A percentile compares a stretch with the other conserved stretches of the same genome.
phyloP scores from a whole-genome alignment of 2,797 vertebrate species.

The Sylvilagus floridanus region DNA sequence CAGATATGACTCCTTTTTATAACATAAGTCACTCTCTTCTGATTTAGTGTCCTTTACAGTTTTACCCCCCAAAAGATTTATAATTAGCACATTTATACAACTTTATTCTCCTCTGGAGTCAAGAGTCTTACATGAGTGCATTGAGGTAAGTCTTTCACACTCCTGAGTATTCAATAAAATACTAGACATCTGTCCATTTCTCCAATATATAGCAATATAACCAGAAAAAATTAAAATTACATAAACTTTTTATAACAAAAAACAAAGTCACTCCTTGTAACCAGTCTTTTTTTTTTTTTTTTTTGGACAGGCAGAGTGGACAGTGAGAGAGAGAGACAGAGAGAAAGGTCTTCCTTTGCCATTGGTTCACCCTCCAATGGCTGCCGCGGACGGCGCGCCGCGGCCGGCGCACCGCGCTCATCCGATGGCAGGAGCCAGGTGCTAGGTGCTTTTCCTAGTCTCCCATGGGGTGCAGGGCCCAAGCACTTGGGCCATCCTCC shows the following conservation, averaged over 20 bases:
- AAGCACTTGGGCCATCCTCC: too few relatives aligned
- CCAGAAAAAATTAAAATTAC: not conserved
- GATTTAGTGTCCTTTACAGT: not conserved
- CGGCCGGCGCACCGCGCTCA: too few relatives aligned
- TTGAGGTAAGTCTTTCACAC: not conserved
- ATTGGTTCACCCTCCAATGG: too few relatives aligned
- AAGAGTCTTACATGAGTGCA: not conserved
- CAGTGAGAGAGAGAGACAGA: too few relatives aligned
- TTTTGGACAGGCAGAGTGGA: too few relatives aligned
- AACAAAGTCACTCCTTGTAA: not conserved
- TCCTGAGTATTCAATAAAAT: not conserved
- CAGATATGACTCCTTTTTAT: not conserved
- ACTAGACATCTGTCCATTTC: not conserved
- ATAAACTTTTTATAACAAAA: not conserved
- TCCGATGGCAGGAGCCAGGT: too few relatives aligned
- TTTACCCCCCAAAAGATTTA: not conserved
- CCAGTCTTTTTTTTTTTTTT: too few relatives aligned
- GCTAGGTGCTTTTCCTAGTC: too few relatives aligned
- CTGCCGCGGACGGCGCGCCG: too few relatives aligned
- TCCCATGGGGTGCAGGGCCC: too few relatives aligned
- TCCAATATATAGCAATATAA: not conserved
- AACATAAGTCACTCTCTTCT: not conserved
- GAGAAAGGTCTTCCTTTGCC: too few relatives aligned
- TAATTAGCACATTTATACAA: not conserved
- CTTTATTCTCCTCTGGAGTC: not conserved